Conservation (phyloP, 2,113 vertebrate species). For the Pelusios castaneus region DNA sequence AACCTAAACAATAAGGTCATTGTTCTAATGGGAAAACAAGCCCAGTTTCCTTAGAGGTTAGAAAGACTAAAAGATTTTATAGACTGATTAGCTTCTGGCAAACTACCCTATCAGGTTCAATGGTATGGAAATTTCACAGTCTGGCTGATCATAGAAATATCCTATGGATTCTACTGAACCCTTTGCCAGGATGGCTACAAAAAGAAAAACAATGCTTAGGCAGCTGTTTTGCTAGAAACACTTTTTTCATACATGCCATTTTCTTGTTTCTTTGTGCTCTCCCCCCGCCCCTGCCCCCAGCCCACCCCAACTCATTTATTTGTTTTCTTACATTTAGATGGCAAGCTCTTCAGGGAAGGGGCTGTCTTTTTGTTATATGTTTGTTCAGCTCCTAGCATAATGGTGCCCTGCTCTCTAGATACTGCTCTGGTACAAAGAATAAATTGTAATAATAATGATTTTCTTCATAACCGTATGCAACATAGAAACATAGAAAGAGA, state of each 20-base stretch:
- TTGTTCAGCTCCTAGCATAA: neutral
- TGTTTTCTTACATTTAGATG: neutral
- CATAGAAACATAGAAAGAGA: neutral
- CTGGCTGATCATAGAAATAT: neutral
- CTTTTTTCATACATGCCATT: accelerated
- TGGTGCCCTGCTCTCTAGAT: neutral
- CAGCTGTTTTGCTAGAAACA: neutral
- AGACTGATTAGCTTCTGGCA: slow-evolving; percentile 61
- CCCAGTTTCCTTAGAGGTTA: slow-evolving; percentile 68
- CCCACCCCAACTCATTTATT: neutral
- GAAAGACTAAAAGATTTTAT: slow-evolving; percentile 67
- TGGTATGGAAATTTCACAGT: neutral
- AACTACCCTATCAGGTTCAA: slow-evolving; percentile 43
- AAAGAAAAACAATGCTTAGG: neutral
- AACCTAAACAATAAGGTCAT: slow-evolving; percentile 78
- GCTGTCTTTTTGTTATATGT: neutral
- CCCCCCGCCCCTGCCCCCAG: no score
- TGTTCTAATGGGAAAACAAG: slow-evolving; percentile 76
- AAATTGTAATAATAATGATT: neutral
- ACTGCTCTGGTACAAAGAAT: neutral
- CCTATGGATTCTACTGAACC: neutral
- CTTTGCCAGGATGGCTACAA: neutral
- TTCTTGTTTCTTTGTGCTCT: neutral
- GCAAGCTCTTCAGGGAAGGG: neutral
- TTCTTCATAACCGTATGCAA: neutral